Base-by-base conservation (phyloP, 2,113 vertebrate species). In the Piprites chloris region DNA sequence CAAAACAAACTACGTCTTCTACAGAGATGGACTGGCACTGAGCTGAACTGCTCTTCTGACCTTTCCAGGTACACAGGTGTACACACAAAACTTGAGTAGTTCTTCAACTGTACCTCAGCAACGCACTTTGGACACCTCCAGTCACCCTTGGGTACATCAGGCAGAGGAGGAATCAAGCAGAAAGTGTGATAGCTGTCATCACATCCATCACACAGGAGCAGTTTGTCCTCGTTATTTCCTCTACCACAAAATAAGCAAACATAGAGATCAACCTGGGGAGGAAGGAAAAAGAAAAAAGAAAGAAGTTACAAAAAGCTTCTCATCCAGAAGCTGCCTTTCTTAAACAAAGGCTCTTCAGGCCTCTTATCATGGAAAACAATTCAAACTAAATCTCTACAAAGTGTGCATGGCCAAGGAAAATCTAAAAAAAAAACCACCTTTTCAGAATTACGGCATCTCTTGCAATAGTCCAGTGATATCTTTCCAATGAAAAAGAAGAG, bases 101-200 rank as follows among this genome's bases (percentile, higher is more conserved):
- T 62, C 59, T 58, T 58, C 55, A 82, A 94, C 35, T 49, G 37
- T 98, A 99, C 99, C 99, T 99, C 99, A 13, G 99, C 99, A 37
- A 99, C 99, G 58, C 99, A 99, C 87, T 99, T 99, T 0, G 99
- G 99, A 95, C 99, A 99, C 75, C 99, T 98, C 99, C 99, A 99
- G 97, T 99, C 99, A 65, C 99, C 99, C 90, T 99, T 99, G 81
- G 99, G 99, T 9, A 99, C 99, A 67, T 99, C 99, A 87, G 99
- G 98, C 24, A 99, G 98, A 77, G 99, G 99, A 9, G 99, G 99
- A 95, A 99, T 99, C 79, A 99, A 98, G 95, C 99, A 99, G 90
- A 99, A 99, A 6, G 99, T 99, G 97, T 99, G 99, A 95, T 99
- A 99, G 97, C 99, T 99, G 97, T 99, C 99, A 83, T 99, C 99